Evolutionary conservation across 2,113 vertebrate species (phyloP), one percentile per base, ranked within the genome.

Genomic region (Rana temporaria): DNA sequence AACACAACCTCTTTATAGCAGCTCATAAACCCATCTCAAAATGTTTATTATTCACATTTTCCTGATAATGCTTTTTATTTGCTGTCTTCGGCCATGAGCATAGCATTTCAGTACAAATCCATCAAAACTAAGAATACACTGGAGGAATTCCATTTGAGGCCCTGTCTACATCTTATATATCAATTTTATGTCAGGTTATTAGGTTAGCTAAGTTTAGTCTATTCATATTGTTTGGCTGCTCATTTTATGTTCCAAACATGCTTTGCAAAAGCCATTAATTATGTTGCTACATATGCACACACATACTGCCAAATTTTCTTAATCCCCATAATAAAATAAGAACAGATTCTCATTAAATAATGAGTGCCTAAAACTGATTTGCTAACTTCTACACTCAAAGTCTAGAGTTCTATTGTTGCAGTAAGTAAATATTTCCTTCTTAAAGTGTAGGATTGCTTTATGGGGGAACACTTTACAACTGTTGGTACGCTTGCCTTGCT

Each of bases 201-300:
- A 71, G 80, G 80, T 82, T 82, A 74, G 80, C 70, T 67, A 66
- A 82, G 71, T 82, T 81, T 82, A 82, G 80, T 82, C 70, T 82
- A 67, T 74, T 75, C 70, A 66, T 62, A 82, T 82, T 82, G 62
- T 63, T 75, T 66, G 70, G 70, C 80, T 82, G 62, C 64, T 66
- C 71, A 20, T 74, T 74, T 82, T 82, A 82, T 75, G 71, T 82
- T 60, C 71, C 70, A 79, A 82, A 75, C 70, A 82, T 82, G 70
- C 42, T 55, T 81, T 73, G 79, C 79, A 73, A 81, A 73, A 65
- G 62, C 52, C 62, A 74, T 82, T 82, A 74, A 82, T 82, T 75
- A 82, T 56, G 66, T 66, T 34, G 62, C 70, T 74, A 57, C 48
- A 26, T 75, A 32, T 30, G 6, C 34, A 6, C 63, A 8, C 20